Conservation (phyloP, 53 echinoderm and acorn worm genomes). For the Actinopyga echinites region DNA sequence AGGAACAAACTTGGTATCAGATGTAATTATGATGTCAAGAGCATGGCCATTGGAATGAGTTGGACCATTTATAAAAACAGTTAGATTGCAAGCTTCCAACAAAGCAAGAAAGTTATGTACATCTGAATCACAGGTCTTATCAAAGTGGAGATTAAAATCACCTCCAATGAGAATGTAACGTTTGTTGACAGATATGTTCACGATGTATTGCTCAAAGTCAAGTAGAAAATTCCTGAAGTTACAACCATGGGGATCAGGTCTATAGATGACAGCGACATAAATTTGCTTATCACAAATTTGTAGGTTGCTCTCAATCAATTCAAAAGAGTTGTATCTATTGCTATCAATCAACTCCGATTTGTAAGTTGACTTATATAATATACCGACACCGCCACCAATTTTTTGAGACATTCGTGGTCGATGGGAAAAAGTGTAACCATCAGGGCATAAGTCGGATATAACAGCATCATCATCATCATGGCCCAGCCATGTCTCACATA, state of each 20-base stretch:
- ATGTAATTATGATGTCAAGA: slow-evolving; percentile 4
- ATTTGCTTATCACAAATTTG: neutral
- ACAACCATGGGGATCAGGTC: neutral
- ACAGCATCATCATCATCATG: slow-evolving; percentile 5
- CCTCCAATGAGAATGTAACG: slow-evolving; percentile 9
- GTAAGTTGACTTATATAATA: no score
- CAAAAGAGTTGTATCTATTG: neutral
- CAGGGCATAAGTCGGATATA: neutral
- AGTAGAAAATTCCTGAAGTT: neutral
- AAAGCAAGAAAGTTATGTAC: slow-evolving; percentile 7
- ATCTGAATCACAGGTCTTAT: slow-evolving; percentile 4
- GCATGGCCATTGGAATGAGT: neutral
- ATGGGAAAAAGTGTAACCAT: neutral
- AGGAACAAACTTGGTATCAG: neutral
- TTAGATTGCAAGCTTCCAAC: slow-evolving; percentile 10
- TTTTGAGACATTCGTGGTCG: neutral
- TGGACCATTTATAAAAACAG: slow-evolving; percentile 13
- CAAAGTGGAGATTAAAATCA: slow-evolving; percentile 20
- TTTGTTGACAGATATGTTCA: slow-evolving; percentile 5
- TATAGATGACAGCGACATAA: neutral
- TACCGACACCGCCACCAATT: no score
- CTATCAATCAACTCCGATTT: neutral
- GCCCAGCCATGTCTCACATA: slow-evolving; percentile 11
- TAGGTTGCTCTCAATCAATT: neutral
- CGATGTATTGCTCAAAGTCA: neutral